Evolutionary conservation across 2,113 vertebrate species (phyloP).

Genomic region (Mandrillus leucophaeus): DNA sequence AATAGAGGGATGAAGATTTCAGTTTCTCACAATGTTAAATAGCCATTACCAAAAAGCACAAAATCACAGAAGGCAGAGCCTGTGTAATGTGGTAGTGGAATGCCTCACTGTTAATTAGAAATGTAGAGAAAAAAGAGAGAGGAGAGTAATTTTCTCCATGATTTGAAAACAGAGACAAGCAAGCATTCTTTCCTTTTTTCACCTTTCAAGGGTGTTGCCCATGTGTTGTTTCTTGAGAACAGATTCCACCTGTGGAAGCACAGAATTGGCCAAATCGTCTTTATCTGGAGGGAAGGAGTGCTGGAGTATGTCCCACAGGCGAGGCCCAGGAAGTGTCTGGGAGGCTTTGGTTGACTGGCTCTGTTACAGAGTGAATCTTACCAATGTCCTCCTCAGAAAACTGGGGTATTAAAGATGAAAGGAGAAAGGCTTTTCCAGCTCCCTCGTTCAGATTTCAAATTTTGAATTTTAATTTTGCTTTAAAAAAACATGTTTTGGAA

Average conservation of each 20-base stretch:
- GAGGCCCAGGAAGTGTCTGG: not conserved
- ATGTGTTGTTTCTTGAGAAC: fast-evolving
- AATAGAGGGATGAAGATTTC: not conserved
- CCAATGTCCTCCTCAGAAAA: not conserved
- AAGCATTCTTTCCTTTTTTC: fast-evolving
- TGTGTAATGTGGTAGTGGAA: fast-evolving
- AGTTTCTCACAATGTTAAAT: not conserved
- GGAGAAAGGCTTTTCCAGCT: not conserved
- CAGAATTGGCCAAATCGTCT: fast-evolving
- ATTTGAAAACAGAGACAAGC: not conserved
- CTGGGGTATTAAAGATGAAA: fast-evolving
- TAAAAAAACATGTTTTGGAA: not conserved
- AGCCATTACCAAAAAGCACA: too few relatives aligned
- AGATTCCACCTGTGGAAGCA: fast-evolving
- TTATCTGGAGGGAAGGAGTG: fast-evolving
- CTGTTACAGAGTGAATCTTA: not conserved
- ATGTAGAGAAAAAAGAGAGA: not conserved
- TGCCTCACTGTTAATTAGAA: not conserved
- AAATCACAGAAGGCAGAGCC: not conserved
- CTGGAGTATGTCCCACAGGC: not conserved
- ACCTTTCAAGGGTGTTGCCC: fast-evolving
- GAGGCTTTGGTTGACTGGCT: too few relatives aligned
- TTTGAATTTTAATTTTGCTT: not conserved
- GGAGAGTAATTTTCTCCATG: not conserved
- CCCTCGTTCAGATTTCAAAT: not conserved